Conservation (phyloP, 2,797 vertebrate genomes). For the Chiloscyllium punctatum region DNA sequence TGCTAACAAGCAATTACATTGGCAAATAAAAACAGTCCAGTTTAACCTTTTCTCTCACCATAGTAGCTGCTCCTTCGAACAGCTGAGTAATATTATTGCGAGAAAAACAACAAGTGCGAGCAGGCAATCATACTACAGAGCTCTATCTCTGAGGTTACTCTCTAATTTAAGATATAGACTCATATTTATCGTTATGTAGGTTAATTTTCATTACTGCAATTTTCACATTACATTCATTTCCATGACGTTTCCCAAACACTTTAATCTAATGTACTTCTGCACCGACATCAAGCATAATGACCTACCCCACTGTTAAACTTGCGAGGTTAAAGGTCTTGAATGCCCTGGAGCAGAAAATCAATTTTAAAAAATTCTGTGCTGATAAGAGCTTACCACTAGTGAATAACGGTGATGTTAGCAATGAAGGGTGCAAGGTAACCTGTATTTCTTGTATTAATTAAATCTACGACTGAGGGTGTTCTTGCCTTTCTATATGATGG, state of each 20-base stretch:
- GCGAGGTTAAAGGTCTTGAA: not conserved
- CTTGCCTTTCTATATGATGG: not conserved
- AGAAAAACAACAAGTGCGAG: not conserved
- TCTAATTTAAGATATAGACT: not conserved
- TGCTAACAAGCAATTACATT: not conserved
- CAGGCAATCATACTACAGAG: not conserved
- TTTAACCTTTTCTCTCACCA: not conserved
- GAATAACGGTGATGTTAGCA: slow-evolving; percentile 2
- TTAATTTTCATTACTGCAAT: not conserved
- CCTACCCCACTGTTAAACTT: not conserved
- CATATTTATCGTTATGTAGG: not conserved
- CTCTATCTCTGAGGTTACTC: not conserved
- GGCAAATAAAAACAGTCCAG: not conserved
- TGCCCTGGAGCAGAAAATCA: slow-evolving; percentile 21
- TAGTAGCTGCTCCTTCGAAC: not conserved
- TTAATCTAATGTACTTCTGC: not conserved
- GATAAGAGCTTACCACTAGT: not conserved
- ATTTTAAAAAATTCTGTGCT: not conserved
- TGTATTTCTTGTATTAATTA: not conserved
- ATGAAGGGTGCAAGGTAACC: not conserved
- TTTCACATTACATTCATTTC: not conserved
- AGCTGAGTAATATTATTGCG: not conserved
- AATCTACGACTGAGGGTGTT: not conserved
- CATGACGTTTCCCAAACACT: not conserved
- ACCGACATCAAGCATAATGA: not conserved